These are phyloP conservation scores for Anadara kagoshimensis DNA, from an alignment of 1,140 invertebrate species.

Conservation along the genomic window DNA sequence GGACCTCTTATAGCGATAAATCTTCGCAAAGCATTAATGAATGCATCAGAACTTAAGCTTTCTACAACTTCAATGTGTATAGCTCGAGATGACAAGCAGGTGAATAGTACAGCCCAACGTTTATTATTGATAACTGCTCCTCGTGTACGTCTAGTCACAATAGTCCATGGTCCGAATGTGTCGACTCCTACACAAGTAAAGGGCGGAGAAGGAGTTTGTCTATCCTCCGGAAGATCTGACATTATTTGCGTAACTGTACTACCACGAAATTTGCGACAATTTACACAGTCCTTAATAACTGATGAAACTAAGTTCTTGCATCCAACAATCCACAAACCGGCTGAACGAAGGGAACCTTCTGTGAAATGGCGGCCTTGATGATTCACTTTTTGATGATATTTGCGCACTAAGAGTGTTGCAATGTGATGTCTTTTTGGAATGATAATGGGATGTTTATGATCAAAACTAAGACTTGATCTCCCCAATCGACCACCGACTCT, in stretches of 20 bases:
- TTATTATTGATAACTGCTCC: constrained; percentile 25
- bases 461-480: neutral
- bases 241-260: constrained; percentile 8
- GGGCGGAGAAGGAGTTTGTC: neutral
- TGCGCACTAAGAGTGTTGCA: neutral
- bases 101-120: constrained; percentile 50
- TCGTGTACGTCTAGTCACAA: constrained; percentile 6
- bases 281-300: constrained; percentile 6
- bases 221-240: constrained; percentile 2
- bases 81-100: constrained; percentile 33
- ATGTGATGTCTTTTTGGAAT: constrained; percentile 12
- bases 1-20: constrained; percentile 43
- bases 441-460: neutral
- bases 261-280: constrained; percentile 17
- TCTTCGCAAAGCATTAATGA: constrained; percentile 47
- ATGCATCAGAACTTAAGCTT: constrained; percentile 35
- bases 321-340: constrained; percentile 36
- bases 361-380: constrained; percentile 19
- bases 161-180: constrained; percentile 14
- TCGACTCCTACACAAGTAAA: constrained; percentile 23
- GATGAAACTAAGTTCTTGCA: constrained; percentile 18
- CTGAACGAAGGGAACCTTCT: constrained; percentile 10
- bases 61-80: constrained; percentile 51
- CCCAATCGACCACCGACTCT: constrained; percentile 22
- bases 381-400: constrained; percentile 3